These are phyloP conservation scores for Xiphorhynchus elegans DNA, from an alignment of 2,113 vertebrate species.

Conservation along the genomic window DNA sequence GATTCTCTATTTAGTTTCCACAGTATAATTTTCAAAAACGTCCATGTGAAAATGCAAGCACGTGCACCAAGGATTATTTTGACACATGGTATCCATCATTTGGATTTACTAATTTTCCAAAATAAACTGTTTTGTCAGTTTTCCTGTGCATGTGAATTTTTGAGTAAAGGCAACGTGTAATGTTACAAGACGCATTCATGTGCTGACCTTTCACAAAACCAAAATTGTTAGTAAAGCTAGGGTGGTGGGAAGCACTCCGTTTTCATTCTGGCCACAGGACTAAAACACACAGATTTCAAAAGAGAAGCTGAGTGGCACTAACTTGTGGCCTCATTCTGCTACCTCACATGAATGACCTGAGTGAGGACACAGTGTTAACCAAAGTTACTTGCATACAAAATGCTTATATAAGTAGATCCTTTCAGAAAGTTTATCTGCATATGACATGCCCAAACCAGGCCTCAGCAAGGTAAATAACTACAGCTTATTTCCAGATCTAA, in stretches of 20 bases:
- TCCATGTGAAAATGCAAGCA: conserved; percentile 43
- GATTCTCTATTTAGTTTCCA: neutral
- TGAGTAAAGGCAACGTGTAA: conserved; percentile 10
- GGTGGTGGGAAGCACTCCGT: neutral
- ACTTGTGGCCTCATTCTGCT: neutral
- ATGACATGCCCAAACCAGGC: neutral
- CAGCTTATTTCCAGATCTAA: neutral
- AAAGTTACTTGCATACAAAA: neutral
- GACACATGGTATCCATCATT: conserved; percentile 66
- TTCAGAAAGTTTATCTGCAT: neutral
- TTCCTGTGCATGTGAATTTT: conserved; percentile 23
- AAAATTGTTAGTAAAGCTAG: neutral
- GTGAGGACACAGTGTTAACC: accelerated
- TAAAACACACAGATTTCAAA: neutral
- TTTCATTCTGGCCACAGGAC: neutral
- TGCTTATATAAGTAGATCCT: neutral
- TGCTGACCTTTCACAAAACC: conserved; percentile 3
- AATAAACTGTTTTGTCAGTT: conserved; percentile 64
- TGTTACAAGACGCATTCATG: neutral
- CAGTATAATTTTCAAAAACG: neutral
- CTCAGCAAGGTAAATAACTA: neutral
- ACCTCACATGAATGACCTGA: neutral
- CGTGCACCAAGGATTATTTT: conserved; percentile 53
- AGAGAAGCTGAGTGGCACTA: neutral
- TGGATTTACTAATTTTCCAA: conserved; percentile 62